A percentile compares a stretch with the other conserved stretches of the same genome.
Conservation (phyloP, 2,888 invertebrate genomes). For the Habroteleia sp. region DNA sequence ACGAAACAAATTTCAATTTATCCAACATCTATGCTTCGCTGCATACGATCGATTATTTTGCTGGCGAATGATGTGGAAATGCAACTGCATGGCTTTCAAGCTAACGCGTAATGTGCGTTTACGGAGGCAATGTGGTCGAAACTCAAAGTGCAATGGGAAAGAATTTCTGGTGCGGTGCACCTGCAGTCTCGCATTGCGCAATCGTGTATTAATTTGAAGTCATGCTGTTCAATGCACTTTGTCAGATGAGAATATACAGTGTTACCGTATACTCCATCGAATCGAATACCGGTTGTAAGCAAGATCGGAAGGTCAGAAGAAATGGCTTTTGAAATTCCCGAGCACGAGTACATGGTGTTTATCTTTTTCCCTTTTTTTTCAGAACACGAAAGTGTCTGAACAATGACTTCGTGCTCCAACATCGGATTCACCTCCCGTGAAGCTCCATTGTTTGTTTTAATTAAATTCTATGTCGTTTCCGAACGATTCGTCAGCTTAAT, state of each 20-base stretch:
- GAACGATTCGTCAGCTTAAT: constrained; percentile 17
- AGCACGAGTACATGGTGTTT: neutral
- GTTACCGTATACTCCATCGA: constrained; percentile 37
- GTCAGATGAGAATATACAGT: constrained; percentile 46
- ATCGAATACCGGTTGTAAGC: constrained; percentile 53
- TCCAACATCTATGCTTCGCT: neutral
- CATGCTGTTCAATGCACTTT: constrained; percentile 55
- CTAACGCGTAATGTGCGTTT: constrained; percentile 14
- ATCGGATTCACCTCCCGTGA: constrained; percentile 6
- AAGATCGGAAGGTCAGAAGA: constrained; percentile 50
- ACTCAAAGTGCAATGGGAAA: constrained; percentile 48
- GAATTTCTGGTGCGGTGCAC: constrained; percentile 70
- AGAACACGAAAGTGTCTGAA: constrained; percentile 4
- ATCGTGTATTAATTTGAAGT: constrained; percentile 54
- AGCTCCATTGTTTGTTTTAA: constrained; percentile 29
- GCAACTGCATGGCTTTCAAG: constrained; percentile 2
- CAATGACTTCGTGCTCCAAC: constrained; percentile 10
- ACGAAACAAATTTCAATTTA: constrained; percentile 1
- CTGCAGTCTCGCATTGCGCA: constrained; percentile 61
- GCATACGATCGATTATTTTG: constrained; percentile 1
- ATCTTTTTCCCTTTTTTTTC: no score
- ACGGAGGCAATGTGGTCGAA: constrained; percentile 17
- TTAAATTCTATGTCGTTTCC: constrained; percentile 20
- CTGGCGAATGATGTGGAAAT: constrained; percentile 1
- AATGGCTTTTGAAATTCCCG: constrained; percentile 44